Conservation (phyloP, 2,797 vertebrate species). For the Danio aesculapii region DNA sequence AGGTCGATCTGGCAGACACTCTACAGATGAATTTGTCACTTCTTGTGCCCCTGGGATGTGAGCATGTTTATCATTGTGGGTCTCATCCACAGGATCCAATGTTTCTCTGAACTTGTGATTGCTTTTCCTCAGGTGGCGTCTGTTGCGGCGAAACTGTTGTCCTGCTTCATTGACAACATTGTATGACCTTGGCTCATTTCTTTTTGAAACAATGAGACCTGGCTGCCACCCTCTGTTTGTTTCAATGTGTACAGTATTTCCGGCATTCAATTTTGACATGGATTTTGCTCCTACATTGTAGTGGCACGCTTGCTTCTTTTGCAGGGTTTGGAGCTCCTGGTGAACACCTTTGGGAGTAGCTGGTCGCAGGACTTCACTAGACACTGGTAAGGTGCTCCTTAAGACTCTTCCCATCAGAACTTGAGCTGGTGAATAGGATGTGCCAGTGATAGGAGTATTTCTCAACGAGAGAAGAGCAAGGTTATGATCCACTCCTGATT, state of each 20-base stretch:
- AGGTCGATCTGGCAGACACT: neutral
- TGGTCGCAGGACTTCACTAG: too few species aligned
- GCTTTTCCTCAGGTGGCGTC: constrained; percentile 5
- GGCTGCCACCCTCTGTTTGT: constrained; percentile 4
- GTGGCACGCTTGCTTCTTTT: neutral
- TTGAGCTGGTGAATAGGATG: too few species aligned
- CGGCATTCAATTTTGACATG: neutral
- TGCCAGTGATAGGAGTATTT: too few species aligned
- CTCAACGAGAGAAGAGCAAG: too few species aligned
- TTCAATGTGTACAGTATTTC: neutral
- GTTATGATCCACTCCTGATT: too few species aligned
- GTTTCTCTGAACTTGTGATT: neutral
- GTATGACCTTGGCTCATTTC: neutral
- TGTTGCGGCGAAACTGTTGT: neutral
- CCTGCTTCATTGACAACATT: neutral
- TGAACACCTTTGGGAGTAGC: too few species aligned
- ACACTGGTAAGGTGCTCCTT: too few species aligned
- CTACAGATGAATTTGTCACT: neutral
- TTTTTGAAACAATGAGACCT: constrained; percentile 1
- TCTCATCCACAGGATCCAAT: neutral
- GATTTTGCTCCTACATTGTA: neutral
- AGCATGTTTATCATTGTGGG: neutral
- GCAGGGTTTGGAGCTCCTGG: too few species aligned
- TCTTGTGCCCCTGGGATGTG: neutral
- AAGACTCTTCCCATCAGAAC: too few species aligned